Conservation (phyloP, 2,113 vertebrate genomes). For the Epinephelus fuscoguttatus region DNA sequence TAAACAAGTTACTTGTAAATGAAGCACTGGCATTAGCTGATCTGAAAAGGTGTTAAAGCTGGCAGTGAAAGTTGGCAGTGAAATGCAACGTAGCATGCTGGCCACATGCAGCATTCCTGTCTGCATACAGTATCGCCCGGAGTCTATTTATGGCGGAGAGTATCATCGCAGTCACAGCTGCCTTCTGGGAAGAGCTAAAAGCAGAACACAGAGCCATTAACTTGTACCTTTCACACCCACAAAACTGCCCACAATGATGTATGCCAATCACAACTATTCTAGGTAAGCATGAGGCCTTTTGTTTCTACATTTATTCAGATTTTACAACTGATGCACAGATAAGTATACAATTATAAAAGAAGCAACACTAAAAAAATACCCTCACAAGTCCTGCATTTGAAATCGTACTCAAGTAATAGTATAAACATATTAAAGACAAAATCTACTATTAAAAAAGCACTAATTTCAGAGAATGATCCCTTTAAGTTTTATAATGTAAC, state of each 20-base stretch:
- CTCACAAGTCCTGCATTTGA: background rate
- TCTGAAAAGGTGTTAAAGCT: background rate
- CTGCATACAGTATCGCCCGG: slow-evolving; percentile 10
- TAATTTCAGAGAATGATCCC: background rate
- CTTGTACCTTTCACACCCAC: slow-evolving; percentile 25
- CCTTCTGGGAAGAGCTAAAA: slow-evolving; percentile 69
- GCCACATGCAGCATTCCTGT: slow-evolving; percentile 1
- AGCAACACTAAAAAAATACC: no score
- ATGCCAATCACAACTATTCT: background rate
- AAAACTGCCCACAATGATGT: background rate
- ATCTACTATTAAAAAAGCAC: no score
- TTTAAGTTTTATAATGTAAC: background rate
- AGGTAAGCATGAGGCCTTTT: background rate
- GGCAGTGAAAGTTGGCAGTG: background rate
- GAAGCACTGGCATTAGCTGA: background rate
- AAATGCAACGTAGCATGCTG: background rate
- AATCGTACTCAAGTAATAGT: no score
- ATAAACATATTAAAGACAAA: background rate
- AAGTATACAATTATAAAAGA: background rate
- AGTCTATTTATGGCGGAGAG: slow-evolving; percentile 49
- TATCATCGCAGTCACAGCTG: slow-evolving; percentile 34
- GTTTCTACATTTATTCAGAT: background rate
- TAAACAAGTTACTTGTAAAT: background rate
- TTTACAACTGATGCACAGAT: background rate
- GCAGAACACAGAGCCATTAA: slow-evolving; percentile 34